Percentiles rank a stretch among this genome's conserved stretches.
Evolutionary conservation across 2,888 invertebrate genomes (phyloP).

Genomic region (Plagiodera versicolora): DNA sequence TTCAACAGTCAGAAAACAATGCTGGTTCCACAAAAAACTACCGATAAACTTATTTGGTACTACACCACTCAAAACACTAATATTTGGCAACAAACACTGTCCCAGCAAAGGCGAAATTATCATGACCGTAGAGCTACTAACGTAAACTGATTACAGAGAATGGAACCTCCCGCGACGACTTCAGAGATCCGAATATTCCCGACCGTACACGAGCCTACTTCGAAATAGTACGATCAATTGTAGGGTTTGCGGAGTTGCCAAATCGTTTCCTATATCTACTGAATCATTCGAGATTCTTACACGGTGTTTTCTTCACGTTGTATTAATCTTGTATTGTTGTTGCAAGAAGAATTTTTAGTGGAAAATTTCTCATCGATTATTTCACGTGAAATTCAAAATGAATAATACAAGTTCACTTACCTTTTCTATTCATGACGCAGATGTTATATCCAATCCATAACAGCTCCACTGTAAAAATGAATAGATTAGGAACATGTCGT

Average conservation of each 20-base stretch:
- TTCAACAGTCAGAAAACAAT: constrained; percentile 50
- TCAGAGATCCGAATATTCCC: neutral
- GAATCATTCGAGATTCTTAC: too few species aligned
- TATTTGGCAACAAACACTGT: constrained; percentile 56
- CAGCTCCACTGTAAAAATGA: neutral
- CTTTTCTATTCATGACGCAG: neutral
- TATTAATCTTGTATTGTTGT: too few species aligned
- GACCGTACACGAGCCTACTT: neutral
- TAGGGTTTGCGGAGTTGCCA: neutral
- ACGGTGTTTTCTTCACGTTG: too few species aligned
- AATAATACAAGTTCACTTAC: neutral
- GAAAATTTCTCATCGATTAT: too few species aligned
- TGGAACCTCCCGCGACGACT: constrained; percentile 38
- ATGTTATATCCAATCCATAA: neutral
- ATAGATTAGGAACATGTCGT: too few species aligned
- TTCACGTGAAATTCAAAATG: too few species aligned
- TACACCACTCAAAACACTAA: constrained; percentile 34
- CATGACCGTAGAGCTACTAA: constrained; percentile 57
- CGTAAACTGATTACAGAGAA: constrained; percentile 50
- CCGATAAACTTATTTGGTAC: constrained; percentile 39
- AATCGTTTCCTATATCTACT: too few species aligned
- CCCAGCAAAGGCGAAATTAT: constrained; percentile 58
- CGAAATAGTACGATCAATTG: constrained; percentile 9
- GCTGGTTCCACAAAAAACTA: constrained; percentile 50
- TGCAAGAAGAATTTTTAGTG: too few species aligned